A percentile compares a stretch with the other conserved stretches of the same genome.
phyloP scores from a whole-genome alignment of 2,113 vertebrate genomes.

The Oncorhynchus kisutch region DNA sequence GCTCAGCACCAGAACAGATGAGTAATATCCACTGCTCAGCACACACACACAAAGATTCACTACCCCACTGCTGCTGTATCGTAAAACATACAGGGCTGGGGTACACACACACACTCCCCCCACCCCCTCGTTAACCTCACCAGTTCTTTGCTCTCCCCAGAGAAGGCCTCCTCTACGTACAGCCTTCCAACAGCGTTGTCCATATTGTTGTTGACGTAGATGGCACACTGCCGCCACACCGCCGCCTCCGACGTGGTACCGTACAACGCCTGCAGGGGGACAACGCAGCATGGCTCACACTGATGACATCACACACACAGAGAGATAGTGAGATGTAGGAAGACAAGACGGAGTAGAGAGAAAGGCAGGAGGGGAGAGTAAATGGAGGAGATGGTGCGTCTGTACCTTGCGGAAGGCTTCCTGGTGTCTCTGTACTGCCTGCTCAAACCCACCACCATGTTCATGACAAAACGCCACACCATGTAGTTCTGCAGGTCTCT shows the following conservation, averaged over 20 bases:
- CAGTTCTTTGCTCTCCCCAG: constrained; percentile 90
- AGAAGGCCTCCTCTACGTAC: constrained; percentile 88
- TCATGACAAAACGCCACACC: constrained; percentile 88
- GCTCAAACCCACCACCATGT: constrained; percentile 89
- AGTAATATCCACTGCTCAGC: too few species aligned
- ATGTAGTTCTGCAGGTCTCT: constrained; percentile 95
- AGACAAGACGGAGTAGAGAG: background rate
- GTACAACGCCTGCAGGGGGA: constrained; percentile 78
- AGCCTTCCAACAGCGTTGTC: constrained; percentile 87
- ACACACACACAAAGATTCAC: too few species aligned
- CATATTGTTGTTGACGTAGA: constrained; percentile 90
- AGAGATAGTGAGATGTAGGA: background rate
- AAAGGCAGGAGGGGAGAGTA: background rate
- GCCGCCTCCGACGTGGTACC: constrained; percentile 86
- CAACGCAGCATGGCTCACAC: constrained; percentile 20
- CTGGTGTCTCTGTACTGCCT: constrained; percentile 87
- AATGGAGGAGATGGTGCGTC: background rate
- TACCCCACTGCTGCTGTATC: too few species aligned
- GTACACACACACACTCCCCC: background rate
- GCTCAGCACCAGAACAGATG: too few species aligned
- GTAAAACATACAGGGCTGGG: too few species aligned
- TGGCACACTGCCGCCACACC: constrained; percentile 86
- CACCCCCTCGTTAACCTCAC: constrained; percentile 66
- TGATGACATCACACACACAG: background rate
- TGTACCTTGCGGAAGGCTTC: constrained; percentile 88